Evolutionary conservation across 1,140 invertebrate genomes (phyloP).

Genomic region (Scaptomyza montana): DNA sequence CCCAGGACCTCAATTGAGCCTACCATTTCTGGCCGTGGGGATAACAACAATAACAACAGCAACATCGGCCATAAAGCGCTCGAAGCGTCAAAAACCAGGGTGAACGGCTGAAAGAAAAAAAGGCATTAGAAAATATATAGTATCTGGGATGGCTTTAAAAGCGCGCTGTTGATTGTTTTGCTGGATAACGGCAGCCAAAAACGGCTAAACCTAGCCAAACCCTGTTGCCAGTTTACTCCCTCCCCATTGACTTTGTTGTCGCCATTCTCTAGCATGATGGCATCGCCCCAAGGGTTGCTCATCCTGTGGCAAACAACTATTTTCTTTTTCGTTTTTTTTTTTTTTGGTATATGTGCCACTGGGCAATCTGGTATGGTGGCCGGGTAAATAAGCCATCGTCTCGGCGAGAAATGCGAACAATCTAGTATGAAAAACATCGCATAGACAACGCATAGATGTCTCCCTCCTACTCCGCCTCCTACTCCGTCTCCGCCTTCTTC

Average conservation of each 20-base stretch:
- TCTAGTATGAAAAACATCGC: slow-evolving; percentile 59
- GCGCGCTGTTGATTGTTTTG: slow-evolving; percentile 81
- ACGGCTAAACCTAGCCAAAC: slow-evolving; percentile 25
- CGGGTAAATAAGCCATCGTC: slow-evolving; percentile 70
- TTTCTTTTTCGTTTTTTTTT: slow-evolving; percentile 31
- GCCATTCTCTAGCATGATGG: slow-evolving; percentile 30
- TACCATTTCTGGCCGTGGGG: slow-evolving; percentile 44
- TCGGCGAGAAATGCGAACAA: slow-evolving; percentile 53
- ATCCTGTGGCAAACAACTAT: slow-evolving; percentile 41
- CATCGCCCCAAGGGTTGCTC: slow-evolving; percentile 31
- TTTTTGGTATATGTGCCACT: slow-evolving; percentile 67
- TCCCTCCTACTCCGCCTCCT: too few relatives aligned
- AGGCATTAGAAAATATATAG: slow-evolving; percentile 73
- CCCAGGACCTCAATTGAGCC: slow-evolving; percentile 60
- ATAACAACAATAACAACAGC: slow-evolving; percentile 27
- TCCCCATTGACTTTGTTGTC: slow-evolving; percentile 15
- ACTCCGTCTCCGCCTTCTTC: slow-evolving; percentile 32
- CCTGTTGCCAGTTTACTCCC: slow-evolving; percentile 39
- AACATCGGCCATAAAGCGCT: slow-evolving; percentile 69
- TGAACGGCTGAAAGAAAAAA: slow-evolving; percentile 71
- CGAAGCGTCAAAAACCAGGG: slow-evolving; percentile 81
- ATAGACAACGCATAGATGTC: slow-evolving; percentile 19
- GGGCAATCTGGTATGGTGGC: slow-evolving; percentile 62
- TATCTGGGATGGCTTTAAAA: slow-evolving; percentile 79
- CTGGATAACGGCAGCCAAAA: slow-evolving; percentile 67